Base-by-base conservation (phyloP, 2,113 vertebrate species). In the Turdus rufiventris region DNA sequence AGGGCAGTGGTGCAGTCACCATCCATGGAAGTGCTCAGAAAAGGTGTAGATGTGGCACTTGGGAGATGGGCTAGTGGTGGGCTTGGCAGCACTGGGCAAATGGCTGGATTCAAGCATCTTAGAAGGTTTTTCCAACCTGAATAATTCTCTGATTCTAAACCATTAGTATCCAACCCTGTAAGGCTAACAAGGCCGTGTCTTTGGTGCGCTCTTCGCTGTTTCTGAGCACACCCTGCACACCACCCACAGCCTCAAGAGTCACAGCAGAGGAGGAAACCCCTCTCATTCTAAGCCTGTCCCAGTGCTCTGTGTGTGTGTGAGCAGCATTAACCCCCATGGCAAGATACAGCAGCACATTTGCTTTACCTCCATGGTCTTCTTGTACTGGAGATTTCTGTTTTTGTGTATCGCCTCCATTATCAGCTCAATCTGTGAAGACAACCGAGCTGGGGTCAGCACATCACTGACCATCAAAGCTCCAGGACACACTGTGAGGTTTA, bases 351-450 rank as follows among this genome's bases (percentile, higher is more conserved):
- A 90, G 81, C n/a, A 62, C 4, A 1, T 43, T 33, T 73, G n/a
- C 79, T 97, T 98, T 96, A 99, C 99, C 74, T 99, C 99, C 98
- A 98, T 97, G n/a, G 99, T 98, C 97, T 98, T 99, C 98, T 99
- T 99, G 94, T 98, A 99, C 61, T 99, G 98, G n/a, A 98, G 51
- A 23, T 94, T 97, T 95, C 96, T 99, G 93, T 99, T 99, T 89
- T 99, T 99, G 94, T 99, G 99, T 68, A 98, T 93, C 0, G 80
- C 96, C 38, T 99, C 99, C 98, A 99, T 99, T 24, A 98, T 90
- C 50, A 98, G 97, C 77, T 99, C 99, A 36, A 98, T 94, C 99
- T 99, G 98, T 92, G 92, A 96, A 94, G 95, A 90, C 80, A 97
- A 66, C 17, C 90, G 31, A 84, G 14, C 6, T 3, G 3, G 10